Base-by-base conservation (phyloP, 30 jellyfish, hydroid and myxozoan species). In the Turritopsis dohrnii region DNA sequence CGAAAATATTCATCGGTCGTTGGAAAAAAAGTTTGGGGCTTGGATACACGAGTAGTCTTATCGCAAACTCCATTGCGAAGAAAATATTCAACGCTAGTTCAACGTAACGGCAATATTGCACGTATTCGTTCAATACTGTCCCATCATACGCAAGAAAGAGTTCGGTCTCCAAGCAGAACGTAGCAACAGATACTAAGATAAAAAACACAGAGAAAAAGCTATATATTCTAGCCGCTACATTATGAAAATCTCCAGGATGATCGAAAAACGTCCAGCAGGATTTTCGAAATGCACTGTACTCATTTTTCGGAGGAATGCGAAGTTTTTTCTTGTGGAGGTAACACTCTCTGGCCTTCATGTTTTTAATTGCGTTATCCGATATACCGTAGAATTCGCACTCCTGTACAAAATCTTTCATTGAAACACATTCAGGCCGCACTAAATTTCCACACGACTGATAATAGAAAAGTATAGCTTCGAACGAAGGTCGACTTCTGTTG, bases 401-500 rank as follows among this genome's bases (percentile, higher is more conserved):
- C 29, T 83, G 82, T 30, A 22, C 89, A 71, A 83, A 83, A 21
- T 52, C 87, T 25, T 23, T 71, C 86, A 71, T 83, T 21, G 83
- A 28, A 18, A 83, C 26, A 21, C 24, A 24, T 23, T 20, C 75
- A 16, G 89, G 89, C 52, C 83, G 83, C 21, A 24, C 52, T 19
- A 83, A 52, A 16, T 65, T 69, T 21, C 89, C 89, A 26, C 54
- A 19, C 21, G 87, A 69, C 52, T 83, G 89, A 72, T 69, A 83
- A 71, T 21, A 83, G 29, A 83, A 83, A 19, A 83, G 75, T 29
- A 83, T 83, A 8, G 89, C 86, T 71, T 83, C 89, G 52, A 83
- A 83, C 53, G 89, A 71, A 22, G 29, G 52, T n/a, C 86, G 89
- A 83, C 54, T 83, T 31, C 89, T 29, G 52, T 81, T 65, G 23